Base-by-base conservation (phyloP, 1,140 invertebrate species). In the Pogonus chalceus region DNA sequence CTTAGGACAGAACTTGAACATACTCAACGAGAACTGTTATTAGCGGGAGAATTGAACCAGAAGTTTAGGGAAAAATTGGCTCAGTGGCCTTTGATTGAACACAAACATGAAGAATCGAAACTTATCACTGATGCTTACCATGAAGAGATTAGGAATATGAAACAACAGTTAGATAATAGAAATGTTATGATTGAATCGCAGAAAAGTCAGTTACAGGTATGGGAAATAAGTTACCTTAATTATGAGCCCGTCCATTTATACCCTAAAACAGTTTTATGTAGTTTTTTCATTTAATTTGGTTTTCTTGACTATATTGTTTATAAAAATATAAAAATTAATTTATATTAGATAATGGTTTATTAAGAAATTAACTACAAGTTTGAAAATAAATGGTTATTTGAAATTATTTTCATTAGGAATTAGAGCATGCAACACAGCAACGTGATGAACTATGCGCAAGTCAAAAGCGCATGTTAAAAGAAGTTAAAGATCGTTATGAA, bases 401-500 rank as follows among this genome's bases (percentile, higher is more conserved):
- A 31, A 31, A 7, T 7, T 31, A 7, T 14, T 31, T 14, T 14
- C 4, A 7, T 31, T 31, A 43, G 56, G 69, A 80, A 54, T 62
- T 79, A 49, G 78, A 80, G 58, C 49, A 64, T 18, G 62, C 66
- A 43, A 52, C 79, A 26, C 58, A 52, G 12, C 71, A 70, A 55
- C 72, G 73, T 56, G 79, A 80, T 46, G 68, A 72, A 54, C 59
- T 68, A 23, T 70, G 77, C 52, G 66, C 71, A 9, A 66, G 73
- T 35, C 72, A 76, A 51, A 80, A 79, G 61, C 70, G 74, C 31
- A 60, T 70, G 2, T 57, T 80, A 2, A 69, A 74, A 57, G 66
- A 68, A 14, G 65, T 75, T 4, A 76, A 74, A 56, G 73, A 79
- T 59, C 76, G 78, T 62, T 76, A 73, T 53, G 64, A 75, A 43